Percentiles rank a stretch among this genome's conserved stretches.
phyloP scores from a whole-genome alignment of 2,113 vertebrate species.

The Carassius auratus region DNA sequence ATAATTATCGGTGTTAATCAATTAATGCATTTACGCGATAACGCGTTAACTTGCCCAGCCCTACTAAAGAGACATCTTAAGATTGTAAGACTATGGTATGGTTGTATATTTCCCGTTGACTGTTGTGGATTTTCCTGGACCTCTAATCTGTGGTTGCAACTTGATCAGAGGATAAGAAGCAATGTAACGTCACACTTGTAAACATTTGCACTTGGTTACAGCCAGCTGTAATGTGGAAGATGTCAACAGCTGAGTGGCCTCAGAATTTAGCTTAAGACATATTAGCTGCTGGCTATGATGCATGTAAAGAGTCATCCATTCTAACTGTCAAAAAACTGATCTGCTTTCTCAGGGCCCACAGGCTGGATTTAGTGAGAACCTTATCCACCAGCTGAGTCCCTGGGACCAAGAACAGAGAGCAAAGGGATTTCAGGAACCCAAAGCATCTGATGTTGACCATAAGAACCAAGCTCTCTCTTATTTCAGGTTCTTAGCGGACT shows the following conservation, averaged over 20 bases:
- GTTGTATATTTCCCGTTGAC: not conserved
- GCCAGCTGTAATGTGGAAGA: constrained; percentile 68
- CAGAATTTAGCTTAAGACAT: constrained; percentile 56
- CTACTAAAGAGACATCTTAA: too few species aligned
- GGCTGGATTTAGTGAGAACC: constrained; percentile 69
- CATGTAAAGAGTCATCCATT: constrained; percentile 38
- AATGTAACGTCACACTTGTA: constrained; percentile 69
- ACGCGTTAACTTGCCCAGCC: too few species aligned
- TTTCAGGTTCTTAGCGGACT: constrained; percentile 38
- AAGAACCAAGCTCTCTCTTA: constrained; percentile 32
- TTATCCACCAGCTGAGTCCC: constrained; percentile 63
- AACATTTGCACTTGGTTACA: constrained; percentile 75
- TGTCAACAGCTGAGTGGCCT: constrained; percentile 74
- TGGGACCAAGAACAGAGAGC: constrained; percentile 38
- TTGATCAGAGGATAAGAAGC: constrained; percentile 62
- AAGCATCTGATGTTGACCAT: constrained; percentile 19
- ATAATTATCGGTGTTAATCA: too few species aligned
- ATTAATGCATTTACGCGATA: too few species aligned
- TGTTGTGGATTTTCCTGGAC: not conserved
- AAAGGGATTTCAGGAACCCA: constrained; percentile 26
- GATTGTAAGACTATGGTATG: not conserved
- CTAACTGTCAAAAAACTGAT: constrained; percentile 67
- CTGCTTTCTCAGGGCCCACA: constrained; percentile 66
- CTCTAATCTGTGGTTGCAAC: constrained; percentile 45
- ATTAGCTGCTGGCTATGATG: constrained; percentile 13